Percentiles rank a stretch among this genome's conserved stretches.
These are phyloP conservation scores for Paelopatides confundens DNA, from an alignment of 53 echinoderm and acorn worm genomes.

Conservation along the genomic window DNA sequence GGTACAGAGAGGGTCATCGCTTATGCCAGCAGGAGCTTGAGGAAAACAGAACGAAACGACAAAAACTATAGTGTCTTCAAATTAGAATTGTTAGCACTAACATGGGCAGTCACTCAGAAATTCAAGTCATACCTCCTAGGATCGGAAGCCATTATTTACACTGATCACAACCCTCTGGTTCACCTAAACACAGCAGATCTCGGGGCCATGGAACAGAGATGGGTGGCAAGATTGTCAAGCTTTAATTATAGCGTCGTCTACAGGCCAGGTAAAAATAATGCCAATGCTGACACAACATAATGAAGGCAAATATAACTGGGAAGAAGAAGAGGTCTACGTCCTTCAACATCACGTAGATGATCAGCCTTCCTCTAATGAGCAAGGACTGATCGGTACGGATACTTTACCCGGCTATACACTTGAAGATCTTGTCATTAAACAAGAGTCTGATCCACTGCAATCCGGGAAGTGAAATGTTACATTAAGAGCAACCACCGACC, in stretches of 20 bases:
- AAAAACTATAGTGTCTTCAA: conserved; percentile 65
- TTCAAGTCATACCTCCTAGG: conserved; percentile 26
- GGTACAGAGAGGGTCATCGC: conserved; percentile 58
- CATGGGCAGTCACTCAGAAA: conserved; percentile 67
- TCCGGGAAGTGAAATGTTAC: no score
- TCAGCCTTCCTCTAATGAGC: not conserved
- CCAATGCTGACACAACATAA: not conserved
- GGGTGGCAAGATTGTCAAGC: conserved; percentile 6
- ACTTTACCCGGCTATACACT: not conserved
- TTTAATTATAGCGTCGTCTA: not conserved
- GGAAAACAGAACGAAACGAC: conserved; percentile 50
- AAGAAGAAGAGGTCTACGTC: not conserved
- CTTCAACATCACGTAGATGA: not conserved
- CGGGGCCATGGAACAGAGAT: not conserved
- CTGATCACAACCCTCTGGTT: conserved; percentile 32
- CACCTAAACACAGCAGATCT: not conserved
- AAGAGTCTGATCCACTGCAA: not conserved
- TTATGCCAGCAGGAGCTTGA: conserved; percentile 56
- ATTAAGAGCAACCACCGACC: no score
- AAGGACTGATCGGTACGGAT: not conserved
- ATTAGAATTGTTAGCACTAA: conserved; percentile 57
- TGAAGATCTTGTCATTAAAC: not conserved
- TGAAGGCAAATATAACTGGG: not conserved
- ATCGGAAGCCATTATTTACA: not conserved
- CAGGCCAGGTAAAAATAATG: conserved; percentile 6